Conservation (phyloP, 1,140 invertebrate genomes). For the Drosophila suzukii region DNA sequence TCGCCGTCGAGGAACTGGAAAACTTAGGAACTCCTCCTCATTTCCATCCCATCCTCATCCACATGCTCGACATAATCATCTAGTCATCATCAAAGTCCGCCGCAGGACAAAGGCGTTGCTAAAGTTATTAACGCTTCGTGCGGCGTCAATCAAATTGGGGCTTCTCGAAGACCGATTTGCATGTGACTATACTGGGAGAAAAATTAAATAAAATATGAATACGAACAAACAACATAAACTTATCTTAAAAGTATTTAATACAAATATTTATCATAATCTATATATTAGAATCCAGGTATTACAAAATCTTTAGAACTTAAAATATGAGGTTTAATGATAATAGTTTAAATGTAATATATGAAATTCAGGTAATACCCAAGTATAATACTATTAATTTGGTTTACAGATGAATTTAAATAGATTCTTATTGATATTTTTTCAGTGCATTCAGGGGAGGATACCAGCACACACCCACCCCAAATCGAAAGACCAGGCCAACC, state of each 20-base stretch:
- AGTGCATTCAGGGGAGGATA: conserved; percentile 14
- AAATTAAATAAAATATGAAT: neutral
- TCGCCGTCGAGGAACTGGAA: conserved; percentile 24
- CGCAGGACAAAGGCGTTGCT: conserved; percentile 78
- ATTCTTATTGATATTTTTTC: neutral
- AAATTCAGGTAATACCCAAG: too few species aligned
- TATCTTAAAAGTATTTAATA: neutral
- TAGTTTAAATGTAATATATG: too few species aligned
- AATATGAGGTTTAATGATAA: too few species aligned
- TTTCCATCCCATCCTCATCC: conserved; percentile 24
- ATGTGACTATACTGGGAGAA: conserved; percentile 32
- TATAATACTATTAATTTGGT: too few species aligned
- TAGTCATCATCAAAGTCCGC: conserved; percentile 67
- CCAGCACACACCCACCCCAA: conserved; percentile 21
- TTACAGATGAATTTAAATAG: too few species aligned
- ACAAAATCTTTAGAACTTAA: too few species aligned
- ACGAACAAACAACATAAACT: too few species aligned
- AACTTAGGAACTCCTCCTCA: conserved; percentile 7
- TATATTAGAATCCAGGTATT: too few species aligned
- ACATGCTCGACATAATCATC: conserved; percentile 28
- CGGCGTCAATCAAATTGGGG: conserved; percentile 76
- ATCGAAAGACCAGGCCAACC: conserved; percentile 4
- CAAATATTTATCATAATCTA: too few species aligned
- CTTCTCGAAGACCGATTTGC: conserved; percentile 57
- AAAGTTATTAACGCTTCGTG: conserved; percentile 82